Base-by-base conservation (phyloP, 2,797 vertebrate species). In the Anomalospiza imberbis region DNA sequence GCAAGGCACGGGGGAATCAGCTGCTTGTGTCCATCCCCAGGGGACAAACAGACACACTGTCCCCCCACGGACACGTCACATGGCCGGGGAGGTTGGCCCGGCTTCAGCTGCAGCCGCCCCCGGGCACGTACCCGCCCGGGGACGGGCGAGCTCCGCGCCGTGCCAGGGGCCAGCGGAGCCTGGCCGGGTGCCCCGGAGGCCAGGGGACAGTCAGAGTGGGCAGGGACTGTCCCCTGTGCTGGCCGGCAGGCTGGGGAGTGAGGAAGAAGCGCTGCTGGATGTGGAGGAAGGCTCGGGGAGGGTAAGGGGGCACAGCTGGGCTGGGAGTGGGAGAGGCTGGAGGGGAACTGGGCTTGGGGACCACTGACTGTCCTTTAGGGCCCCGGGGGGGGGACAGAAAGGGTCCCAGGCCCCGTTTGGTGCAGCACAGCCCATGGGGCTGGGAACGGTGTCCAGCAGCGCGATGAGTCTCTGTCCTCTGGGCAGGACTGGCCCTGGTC, bases 201-300 rank as follows among this genome's bases (percentile, higher is more conserved):
- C 53, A 8, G 29, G 1, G 75, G 38, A 25, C 31, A 2, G 16
- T 7, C 45, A 7, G 17, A 1, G 6, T 1, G 36, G 40, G 36
- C 66, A 45, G 51, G 3, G 12, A 8, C 21, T 1, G 3, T 19
- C 44, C 63, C 62, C 21, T 32, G 78, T 29, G 45, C 83, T 8
- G 10, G 25, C 45, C 8, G 51, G 29, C 22, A 12, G 8, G 74
- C 38, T 5, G 9, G 28, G 9, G 4, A 24, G 55, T 0, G 51
- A 74, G 72, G 81, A 7, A 34, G 76, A 36, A 36, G 76, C 1
- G 0, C 6, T 26, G 50, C 25, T 32, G 71, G 50, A 45, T 10
- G 31, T 1, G 4, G 74, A 88, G 67, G 78, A 87, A 87, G 68
- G 82, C 73, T 79, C 4, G 0, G 53, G 68, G 20, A 32, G 58